phyloP scores from a whole-genome alignment of 2,797 vertebrate species.

The Megalops cyprinoides region DNA sequence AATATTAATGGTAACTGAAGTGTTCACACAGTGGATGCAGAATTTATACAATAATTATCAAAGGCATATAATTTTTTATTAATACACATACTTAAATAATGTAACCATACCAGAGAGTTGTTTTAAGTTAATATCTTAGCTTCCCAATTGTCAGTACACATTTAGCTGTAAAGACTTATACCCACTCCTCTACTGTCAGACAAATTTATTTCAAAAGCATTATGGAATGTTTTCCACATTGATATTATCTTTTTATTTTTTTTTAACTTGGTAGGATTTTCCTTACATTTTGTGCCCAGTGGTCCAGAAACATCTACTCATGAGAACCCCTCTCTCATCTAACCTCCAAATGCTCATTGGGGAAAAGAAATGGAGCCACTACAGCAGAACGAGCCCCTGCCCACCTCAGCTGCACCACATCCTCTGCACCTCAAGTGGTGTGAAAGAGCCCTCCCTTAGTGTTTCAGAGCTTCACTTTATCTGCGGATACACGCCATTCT shows the following conservation, averaged over 20 bases:
- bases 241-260: background rate
- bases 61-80: no score
- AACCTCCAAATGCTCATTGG: background rate
- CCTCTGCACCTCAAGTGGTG: no score
- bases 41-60: no score
- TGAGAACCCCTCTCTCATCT: background rate
- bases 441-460: background rate
- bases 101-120: no score
- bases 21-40: no score
- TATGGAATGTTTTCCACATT: background rate
- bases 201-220: no score
- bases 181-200: background rate
- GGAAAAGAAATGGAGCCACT: background rate
- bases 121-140: no score
- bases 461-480: background rate
- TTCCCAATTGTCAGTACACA: no score
- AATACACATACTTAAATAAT: no score
- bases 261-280: background rate
- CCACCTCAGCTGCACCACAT: no score
- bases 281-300: background rate
- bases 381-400: no score
- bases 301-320: conserved; percentile 11
- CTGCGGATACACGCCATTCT: background rate
- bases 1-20: no score
- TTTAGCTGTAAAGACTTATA: background rate